Percentiles rank a stretch among this genome's conserved stretches.
Conservation (phyloP, 2,888 invertebrate genomes). For the Drosophila leonis region DNA sequence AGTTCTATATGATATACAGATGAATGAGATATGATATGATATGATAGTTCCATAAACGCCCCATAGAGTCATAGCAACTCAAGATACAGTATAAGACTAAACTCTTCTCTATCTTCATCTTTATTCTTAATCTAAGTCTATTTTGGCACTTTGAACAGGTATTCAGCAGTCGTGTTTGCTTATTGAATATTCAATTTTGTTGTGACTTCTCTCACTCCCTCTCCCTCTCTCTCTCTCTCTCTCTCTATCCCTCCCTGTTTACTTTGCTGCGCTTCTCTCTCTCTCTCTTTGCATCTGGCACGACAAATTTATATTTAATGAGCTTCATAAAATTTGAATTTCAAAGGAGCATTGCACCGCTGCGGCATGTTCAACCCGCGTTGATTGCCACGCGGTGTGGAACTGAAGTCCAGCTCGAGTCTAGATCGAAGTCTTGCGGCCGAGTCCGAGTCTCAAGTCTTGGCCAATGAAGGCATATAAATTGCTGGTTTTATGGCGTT, state of each 20-base stretch:
- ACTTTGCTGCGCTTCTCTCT: slow-evolving; percentile 17
- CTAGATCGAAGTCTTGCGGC: slow-evolving; percentile 3
- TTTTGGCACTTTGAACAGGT: background rate
- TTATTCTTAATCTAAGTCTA: background rate
- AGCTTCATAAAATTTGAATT: slow-evolving; percentile 86
- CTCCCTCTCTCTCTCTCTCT: slow-evolving; percentile 4
- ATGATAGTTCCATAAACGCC: background rate
- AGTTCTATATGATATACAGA: background rate
- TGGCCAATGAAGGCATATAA: slow-evolving; percentile 73
- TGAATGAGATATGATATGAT: background rate
- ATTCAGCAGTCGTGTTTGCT: background rate
- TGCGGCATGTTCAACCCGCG: slow-evolving; percentile 67
- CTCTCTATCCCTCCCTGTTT: slow-evolving; percentile 3
- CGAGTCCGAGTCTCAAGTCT: slow-evolving; percentile 7
- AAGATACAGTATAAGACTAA: background rate
- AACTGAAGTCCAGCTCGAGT: slow-evolving; percentile 10
- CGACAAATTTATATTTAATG: slow-evolving; percentile 86
- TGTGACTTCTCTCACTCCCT: slow-evolving; percentile 3
- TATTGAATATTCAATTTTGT: slow-evolving; percentile 5
- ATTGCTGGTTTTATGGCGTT: slow-evolving; percentile 83
- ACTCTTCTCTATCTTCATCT: background rate
- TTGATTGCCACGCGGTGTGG: slow-evolving; percentile 46
- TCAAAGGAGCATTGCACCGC: slow-evolving; percentile 83
- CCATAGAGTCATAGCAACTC: no score
- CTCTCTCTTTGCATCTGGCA: slow-evolving; percentile 54